Base-by-base conservation (phyloP, 1,140 invertebrate species). In the Diorhabda sublineata region DNA sequence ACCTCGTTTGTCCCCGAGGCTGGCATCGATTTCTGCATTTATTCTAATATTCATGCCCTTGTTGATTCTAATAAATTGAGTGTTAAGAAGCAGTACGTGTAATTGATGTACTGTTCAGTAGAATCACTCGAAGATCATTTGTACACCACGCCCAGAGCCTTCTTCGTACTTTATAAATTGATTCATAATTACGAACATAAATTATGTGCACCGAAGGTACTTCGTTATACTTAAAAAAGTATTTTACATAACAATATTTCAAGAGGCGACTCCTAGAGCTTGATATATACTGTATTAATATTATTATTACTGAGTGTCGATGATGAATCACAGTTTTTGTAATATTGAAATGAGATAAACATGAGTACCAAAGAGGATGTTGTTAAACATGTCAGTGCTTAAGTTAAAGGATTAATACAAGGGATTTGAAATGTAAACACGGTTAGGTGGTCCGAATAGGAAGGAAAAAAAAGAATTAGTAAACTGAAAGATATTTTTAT, bases 81-180 rank as follows among this genome's bases (percentile, higher is more conserved):
- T 71, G 69, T 58, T 71, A 71, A 71, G 69, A 58, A 60, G 69
- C 62, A 66, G 68, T 42, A 42, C 69, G 52, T 45, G 69, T 71
- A 71, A 71, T 71, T 68, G 69, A 71, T 71, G 69, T 71, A 71
- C 68, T 71, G 64, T 68, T 71, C 68, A 71, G 61, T 71, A 8
- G 64, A 66, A 41, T 71, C 45, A 68, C 66, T 61, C 43, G 65
- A 66, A 63, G 66, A 71, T 57, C 66, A 71, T 71, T 71, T 65
- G 69, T 71, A 71, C 68, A 71, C 67, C 67, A 65, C 66, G 45
- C 42, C 42, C 45, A 45, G n/a, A 64, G 66, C 57, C 26, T 58
- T 65, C 59, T 45, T 9, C 26, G 9, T 26, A 58, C 61, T 68
- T 68, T 68, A 71, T 71, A 63, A 68, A 71, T 71, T 63, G 69